Evolutionary conservation across 2,113 vertebrate species (phyloP).

Genomic region (Podarcis cretensis): DNA sequence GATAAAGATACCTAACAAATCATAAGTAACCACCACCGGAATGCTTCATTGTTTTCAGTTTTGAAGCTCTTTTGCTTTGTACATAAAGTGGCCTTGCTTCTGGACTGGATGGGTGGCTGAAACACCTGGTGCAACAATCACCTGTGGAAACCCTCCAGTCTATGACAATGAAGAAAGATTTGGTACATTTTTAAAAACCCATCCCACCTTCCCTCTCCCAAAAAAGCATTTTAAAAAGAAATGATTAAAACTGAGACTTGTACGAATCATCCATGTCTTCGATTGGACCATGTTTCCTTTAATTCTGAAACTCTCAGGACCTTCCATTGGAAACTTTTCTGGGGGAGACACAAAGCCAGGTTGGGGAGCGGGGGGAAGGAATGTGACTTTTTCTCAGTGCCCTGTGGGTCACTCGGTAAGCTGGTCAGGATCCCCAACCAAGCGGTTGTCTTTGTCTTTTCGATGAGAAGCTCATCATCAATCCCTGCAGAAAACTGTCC

Average conservation of each 20-base stretch:
- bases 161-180: conserved; percentile 25
- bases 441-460: neutral
- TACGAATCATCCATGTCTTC: accelerated
- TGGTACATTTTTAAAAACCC: conserved; percentile 48
- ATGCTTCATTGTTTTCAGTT: neutral
- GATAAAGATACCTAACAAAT: neutral
- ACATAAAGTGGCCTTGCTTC: accelerated
- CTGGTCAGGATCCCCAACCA: neutral
- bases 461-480: neutral
- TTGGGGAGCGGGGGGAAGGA: neutral
- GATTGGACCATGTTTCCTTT: accelerated
- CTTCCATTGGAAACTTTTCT: neutral
- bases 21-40: neutral
- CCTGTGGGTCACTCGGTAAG: neutral
- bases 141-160: neutral
- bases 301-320: accelerated
- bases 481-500: neutral
- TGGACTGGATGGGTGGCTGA: accelerated
- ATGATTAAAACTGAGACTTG: conserved; percentile 60
- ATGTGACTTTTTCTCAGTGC: neutral
- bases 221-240: conserved; percentile 61
- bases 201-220: neutral
- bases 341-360: neutral
- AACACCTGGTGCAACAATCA: accelerated
- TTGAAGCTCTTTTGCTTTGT: neutral